These are phyloP conservation scores for Chrysocyon brachyurus DNA, from an alignment of 2,797 vertebrate species.

Conservation along the genomic window DNA sequence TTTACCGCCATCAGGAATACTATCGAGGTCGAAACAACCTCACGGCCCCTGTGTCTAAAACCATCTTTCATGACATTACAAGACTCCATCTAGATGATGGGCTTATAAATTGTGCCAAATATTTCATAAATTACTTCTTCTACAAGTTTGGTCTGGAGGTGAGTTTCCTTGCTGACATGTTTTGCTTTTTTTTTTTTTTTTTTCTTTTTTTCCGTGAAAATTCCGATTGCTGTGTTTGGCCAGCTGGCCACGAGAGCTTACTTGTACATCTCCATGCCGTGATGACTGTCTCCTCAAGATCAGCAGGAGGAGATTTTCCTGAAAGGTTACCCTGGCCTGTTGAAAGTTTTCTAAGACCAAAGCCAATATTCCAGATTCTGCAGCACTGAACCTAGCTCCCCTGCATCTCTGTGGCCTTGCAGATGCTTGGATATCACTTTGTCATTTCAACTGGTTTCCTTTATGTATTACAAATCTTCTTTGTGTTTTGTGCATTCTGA, in stretches of 20 bases:
- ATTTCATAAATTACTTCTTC: constrained; percentile 99
- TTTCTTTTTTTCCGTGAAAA: not conserved
- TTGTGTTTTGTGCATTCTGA: not conserved
- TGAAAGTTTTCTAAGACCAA: not conserved
- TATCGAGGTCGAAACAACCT: constrained; percentile 97
- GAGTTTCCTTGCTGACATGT: not conserved
- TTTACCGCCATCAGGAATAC: constrained; percentile 97
- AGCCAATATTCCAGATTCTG: fast-evolving
- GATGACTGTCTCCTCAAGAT: too few relatives aligned
- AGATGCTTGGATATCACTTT: not conserved
- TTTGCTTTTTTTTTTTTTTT: not conserved
- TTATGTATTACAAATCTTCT: not conserved
- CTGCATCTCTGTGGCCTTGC: not conserved
- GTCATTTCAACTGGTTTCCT: not conserved
- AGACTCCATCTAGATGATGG: constrained; percentile 96
- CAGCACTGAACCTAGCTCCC: too few relatives aligned
- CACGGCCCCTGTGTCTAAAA: constrained; percentile 93
- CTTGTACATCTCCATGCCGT: fast-evolving
- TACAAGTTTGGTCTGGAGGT: constrained; percentile 99
- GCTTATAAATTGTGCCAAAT: constrained; percentile 95
- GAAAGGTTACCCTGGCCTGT: not conserved
- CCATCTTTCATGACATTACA: constrained; percentile 98
- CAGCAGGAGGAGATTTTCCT: not conserved
- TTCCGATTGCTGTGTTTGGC: not conserved
- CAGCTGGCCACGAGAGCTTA: too few relatives aligned